Base-by-base conservation (phyloP, 2,113 vertebrate genomes). In the Oreochromis tanganicae region DNA sequence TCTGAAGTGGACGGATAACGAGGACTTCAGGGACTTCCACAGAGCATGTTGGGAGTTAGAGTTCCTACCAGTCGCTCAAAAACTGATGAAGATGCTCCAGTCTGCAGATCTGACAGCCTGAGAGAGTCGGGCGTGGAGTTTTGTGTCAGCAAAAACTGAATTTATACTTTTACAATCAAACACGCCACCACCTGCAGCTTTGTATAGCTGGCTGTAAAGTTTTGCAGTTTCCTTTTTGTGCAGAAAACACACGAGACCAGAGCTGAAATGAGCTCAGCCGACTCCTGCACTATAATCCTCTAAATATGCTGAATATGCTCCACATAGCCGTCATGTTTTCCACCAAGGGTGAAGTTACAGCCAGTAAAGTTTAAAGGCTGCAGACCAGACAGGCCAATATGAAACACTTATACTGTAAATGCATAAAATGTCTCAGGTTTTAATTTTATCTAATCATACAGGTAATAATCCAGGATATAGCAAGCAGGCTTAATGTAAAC, bases 1-100 rank as follows among this genome's bases (percentile, higher is more conserved):
- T 4, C 81, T 97, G 92, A 95, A 95, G 82, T 96, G 95, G 95
- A 95, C 86, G 78, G 92, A 95, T 13, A 90, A 96, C 59, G 89
- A 93, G 80, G 97, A 96, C 6, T 84, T 95, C 82, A 96, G 91
- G 93, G 95, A 96, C 80, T 95, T 95, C 79, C 97, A 97, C 91
- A 96, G 57, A 90, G 91, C 96, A 2, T 97, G 97, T 55, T 99
- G 99, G 99, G 97, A 99, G 95, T 92, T 90, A 17, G 97, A 99
- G 84, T 99, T 99, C 93, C 94, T 96, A 52, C 98, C 98, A 3
- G 97, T 98, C 84, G 98, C 98, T 61, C 93, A 96, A 89, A 97
- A 97, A 61, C 97, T 99, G 85, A 93, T 95, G 32, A 92, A 93
- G n/a, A 96, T 94, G 48, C 96, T 98, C 83, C 94, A 96, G 93